Evolutionary conservation across 1,140 invertebrate species (phyloP).

Genomic region (Oryctes rhinoceros): DNA sequence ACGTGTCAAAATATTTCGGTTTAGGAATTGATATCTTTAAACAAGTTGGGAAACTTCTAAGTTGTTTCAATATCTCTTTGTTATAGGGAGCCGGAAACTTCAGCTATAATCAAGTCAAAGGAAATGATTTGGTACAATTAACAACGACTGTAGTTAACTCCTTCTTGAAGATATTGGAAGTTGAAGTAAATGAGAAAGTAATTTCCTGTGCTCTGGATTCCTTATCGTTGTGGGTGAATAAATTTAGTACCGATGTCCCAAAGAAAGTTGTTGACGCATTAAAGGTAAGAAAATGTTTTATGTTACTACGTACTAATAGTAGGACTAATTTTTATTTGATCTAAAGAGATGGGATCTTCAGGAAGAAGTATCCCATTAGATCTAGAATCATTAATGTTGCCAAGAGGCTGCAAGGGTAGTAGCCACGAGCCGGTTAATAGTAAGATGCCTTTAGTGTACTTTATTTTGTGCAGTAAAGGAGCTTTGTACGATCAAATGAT

Average conservation of each 20-base stretch:
- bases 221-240: conserved; percentile 80
- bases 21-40: background rate
- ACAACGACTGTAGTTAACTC: conserved; percentile 71
- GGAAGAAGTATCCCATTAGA: too few relatives aligned
- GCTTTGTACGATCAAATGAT: too few relatives aligned
- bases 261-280: conserved; percentile 78
- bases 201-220: conserved; percentile 82
- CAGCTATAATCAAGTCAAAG: conserved; percentile 75
- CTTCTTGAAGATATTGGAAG: conserved; percentile 83
- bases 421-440: too few relatives aligned
- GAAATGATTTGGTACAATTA: conserved; percentile 68
- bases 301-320: background rate
- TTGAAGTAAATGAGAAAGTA: conserved; percentile 93
- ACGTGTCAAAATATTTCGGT: too few relatives aligned
- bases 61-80: background rate
- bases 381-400: too few relatives aligned
- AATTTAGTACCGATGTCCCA: conserved; percentile 74
- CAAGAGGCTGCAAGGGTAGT: too few relatives aligned
- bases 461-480: too few relatives aligned
- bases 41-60: background rate
- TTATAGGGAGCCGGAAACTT: conserved; percentile 81
- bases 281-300: conserved; percentile 64
- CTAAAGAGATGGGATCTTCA: too few relatives aligned
- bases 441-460: too few relatives aligned
- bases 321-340: background rate